Percentiles rank a stretch among this genome's conserved stretches.
phyloP scores from a whole-genome alignment of 2,113 vertebrate species.

The Ondatra zibethicus region DNA sequence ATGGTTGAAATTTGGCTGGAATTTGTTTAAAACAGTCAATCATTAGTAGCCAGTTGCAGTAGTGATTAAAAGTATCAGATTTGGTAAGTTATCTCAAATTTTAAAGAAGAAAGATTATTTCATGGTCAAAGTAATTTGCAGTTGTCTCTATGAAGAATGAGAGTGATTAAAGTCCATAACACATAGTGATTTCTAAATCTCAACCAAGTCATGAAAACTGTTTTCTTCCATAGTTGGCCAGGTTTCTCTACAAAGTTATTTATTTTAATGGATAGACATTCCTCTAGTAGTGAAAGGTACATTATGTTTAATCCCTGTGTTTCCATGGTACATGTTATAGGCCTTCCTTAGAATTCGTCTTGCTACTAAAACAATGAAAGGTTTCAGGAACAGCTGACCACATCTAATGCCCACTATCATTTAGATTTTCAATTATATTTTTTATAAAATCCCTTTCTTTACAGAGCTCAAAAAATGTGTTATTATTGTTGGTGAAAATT shows the following conservation, averaged over 20 bases:
- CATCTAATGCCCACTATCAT: not conserved
- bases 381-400: not conserved
- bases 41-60: slow-evolving; percentile 34
- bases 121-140: slow-evolving; percentile 30
- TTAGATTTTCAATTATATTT: not conserved
- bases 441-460: not conserved
- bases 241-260: slow-evolving; percentile 32
- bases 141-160: slow-evolving; percentile 51
- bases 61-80: slow-evolving; percentile 25
- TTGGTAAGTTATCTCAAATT: slow-evolving; percentile 42
- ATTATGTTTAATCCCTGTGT: not conserved
- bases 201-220: not conserved
- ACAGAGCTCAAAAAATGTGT: not conserved
- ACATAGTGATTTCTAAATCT: slow-evolving; percentile 48
- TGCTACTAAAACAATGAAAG: not conserved
- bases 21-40: slow-evolving; percentile 42
- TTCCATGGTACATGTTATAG: not conserved
- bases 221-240: slow-evolving; percentile 6
- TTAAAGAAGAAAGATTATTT: slow-evolving; percentile 62
- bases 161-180: slow-evolving; percentile 23
- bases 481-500: not conserved
- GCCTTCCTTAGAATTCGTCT: not conserved
- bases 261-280: not conserved
- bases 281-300: not conserved
- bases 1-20: slow-evolving; percentile 3